Base-by-base conservation (phyloP, 2,797 vertebrate species). In the Notamacropus eugenii region DNA sequence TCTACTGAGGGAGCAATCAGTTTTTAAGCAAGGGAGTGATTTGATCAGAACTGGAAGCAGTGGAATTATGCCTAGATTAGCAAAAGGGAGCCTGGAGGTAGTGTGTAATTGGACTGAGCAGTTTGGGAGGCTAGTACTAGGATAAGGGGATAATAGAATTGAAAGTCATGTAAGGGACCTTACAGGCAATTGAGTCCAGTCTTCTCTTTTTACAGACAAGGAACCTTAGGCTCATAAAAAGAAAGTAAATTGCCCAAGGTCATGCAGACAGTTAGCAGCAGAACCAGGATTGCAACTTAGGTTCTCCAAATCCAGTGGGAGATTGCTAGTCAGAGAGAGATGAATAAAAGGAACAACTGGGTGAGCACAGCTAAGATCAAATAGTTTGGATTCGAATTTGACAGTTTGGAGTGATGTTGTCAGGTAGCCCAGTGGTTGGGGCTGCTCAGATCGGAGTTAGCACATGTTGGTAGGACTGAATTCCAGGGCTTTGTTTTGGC, bases 401-500 rank as follows among this genome's bases (percentile, higher is more conserved):
- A 82, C 74, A 82, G 19, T 40, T 27, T 11, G 22, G 8, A 46
- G 19, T 82, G 74, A 82, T 40, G 40, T 46, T 82, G 67, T 27
- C 74, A 40, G 24, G 40, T 13, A 82, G 74, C 74, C n/a, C 40
- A 46, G 40, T 82, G 3, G 19, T n/a, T 46, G 74, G 40, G 74
- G 74, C 22, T 11, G n/a, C 40, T 46, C 74, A 82, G 74, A 46
- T 82, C 74, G 3, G 22, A 82, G 74, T 9, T 82, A 82, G 74
- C 74, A 74, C 5, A 40, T 19, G n/a, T 74, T 46, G 74, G 19
- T 82, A 82, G 22, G 22, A 40, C 74, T 46, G 40, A 8, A 46
- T 46, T 82, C 74, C 3, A 40, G 58, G 62, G 6, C 95, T 96
- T 95, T 95, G n/a, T 93, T 92, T 82, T 46, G 40, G 27, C 16